Percentiles rank a stretch among this genome's conserved stretches.
Evolutionary conservation across 2,888 invertebrate genomes (phyloP).

Genomic region (Onthophagus sagittarius): DNA sequence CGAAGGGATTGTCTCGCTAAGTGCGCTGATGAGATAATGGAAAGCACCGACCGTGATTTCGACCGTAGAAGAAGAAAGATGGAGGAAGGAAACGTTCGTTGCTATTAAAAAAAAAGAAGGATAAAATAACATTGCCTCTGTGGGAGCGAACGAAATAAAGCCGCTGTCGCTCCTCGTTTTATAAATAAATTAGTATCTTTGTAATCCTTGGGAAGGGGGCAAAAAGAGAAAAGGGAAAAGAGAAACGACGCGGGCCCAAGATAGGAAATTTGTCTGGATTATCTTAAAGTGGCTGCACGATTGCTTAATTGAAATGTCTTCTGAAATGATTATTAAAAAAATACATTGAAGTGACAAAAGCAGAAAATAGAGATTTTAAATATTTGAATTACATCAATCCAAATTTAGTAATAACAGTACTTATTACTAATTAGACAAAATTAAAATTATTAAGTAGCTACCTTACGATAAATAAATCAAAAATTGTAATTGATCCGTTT

Average conservation of each 20-base stretch:
- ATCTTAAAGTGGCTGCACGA: not conserved
- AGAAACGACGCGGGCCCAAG: not conserved
- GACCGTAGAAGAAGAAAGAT: not conserved
- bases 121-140: not conserved
- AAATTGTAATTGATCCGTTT: not conserved
- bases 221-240: not conserved
- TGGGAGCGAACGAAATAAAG: not conserved
- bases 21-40: slow-evolving; percentile 9
- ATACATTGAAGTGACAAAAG: not conserved
- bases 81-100: not conserved
- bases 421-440: too few relatives aligned
- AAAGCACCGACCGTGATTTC: slow-evolving; percentile 1
- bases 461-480: not conserved
- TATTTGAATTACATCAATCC: too few relatives aligned
- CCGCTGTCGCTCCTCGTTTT: not conserved
- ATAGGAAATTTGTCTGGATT: not conserved
- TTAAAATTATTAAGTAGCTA: not conserved
- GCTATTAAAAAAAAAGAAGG: not conserved
- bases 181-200: not conserved
- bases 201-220: not conserved
- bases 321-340: not conserved
- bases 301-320: not conserved
- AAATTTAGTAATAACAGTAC: too few relatives aligned
- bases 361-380: too few relatives aligned
- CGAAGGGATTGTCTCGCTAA: slow-evolving; percentile 1